Evolutionary conservation across 1,140 invertebrate genomes (phyloP).

Genomic region (Anastatus disparis): DNA sequence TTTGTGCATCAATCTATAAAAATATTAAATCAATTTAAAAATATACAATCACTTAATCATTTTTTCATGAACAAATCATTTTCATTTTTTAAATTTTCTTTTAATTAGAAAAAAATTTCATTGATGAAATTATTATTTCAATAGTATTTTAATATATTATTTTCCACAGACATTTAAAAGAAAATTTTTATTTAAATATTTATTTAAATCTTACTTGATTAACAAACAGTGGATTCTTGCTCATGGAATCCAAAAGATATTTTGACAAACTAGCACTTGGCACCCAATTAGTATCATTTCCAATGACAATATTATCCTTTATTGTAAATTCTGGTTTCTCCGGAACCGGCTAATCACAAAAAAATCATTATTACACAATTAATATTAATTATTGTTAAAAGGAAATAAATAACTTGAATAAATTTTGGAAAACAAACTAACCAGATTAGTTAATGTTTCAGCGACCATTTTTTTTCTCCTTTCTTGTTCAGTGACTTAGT

Average conservation of each 20-base stretch:
- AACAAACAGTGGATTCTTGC: neutral
- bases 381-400: too few relatives aligned
- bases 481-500: too few relatives aligned
- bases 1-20: neutral
- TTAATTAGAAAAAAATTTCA: too few relatives aligned
- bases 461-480: conserved; percentile 9
- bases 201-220: neutral
- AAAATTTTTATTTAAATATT: neutral
- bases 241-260: neutral
- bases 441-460: neutral
- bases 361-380: too few relatives aligned
- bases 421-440: conserved; percentile 1
- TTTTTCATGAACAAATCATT: too few relatives aligned
- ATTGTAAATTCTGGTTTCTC: neutral
- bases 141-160: too few relatives aligned
- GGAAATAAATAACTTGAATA: too few relatives aligned
- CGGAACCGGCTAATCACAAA: neutral
- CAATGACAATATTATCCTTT: neutral
- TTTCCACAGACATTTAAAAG: too few relatives aligned
- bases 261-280: neutral
- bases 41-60: too few relatives aligned
- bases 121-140: too few relatives aligned
- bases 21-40: too few relatives aligned
- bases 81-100: too few relatives aligned
- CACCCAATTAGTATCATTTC: neutral